Evolutionary conservation across 2,888 invertebrate species (phyloP).

Genomic region (Philopedon plagiatum): DNA sequence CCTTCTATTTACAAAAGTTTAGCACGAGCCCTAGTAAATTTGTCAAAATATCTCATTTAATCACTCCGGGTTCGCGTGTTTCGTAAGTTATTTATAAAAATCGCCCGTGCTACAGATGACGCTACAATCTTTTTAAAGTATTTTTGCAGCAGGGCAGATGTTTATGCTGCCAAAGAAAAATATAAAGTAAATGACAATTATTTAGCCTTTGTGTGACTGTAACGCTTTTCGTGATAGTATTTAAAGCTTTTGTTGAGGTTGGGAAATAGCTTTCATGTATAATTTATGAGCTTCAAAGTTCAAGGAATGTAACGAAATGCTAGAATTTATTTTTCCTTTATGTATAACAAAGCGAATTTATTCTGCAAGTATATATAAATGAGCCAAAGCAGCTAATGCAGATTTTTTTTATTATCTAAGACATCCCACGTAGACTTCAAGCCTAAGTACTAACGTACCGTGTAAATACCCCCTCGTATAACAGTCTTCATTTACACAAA

Average conservation of each 20-base stretch:
- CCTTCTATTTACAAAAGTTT: slow-evolving; percentile 55
- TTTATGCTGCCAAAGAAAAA: slow-evolving; percentile 35
- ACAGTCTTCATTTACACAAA: too few relatives aligned
- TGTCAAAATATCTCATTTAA: slow-evolving; percentile 60
- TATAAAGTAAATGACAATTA: slow-evolving; percentile 36
- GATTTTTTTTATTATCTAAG: too few relatives aligned
- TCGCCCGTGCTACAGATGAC: slow-evolving; percentile 33
- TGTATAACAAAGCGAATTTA: too few relatives aligned
- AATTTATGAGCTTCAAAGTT: neutral
- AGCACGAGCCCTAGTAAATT: slow-evolving; percentile 60
- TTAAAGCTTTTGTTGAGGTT: neutral
- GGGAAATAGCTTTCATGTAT: neutral
- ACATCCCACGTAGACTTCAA: too few relatives aligned
- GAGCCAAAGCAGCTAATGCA: too few relatives aligned
- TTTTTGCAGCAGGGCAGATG: slow-evolving; percentile 36
- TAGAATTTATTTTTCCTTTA: neutral
- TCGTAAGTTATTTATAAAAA: slow-evolving; percentile 42
- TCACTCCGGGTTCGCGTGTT: slow-evolving; percentile 53
- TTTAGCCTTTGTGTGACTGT: slow-evolving; percentile 37
- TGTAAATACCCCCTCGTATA: too few relatives aligned
- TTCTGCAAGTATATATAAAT: too few relatives aligned
- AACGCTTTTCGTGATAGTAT: slow-evolving; percentile 35
- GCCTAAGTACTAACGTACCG: too few relatives aligned
- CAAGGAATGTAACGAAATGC: neutral
- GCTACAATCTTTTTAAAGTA: slow-evolving; percentile 23